phyloP scores from a whole-genome alignment of 2,888 invertebrate species.

The Sinohyriopsis cumingii region DNA sequence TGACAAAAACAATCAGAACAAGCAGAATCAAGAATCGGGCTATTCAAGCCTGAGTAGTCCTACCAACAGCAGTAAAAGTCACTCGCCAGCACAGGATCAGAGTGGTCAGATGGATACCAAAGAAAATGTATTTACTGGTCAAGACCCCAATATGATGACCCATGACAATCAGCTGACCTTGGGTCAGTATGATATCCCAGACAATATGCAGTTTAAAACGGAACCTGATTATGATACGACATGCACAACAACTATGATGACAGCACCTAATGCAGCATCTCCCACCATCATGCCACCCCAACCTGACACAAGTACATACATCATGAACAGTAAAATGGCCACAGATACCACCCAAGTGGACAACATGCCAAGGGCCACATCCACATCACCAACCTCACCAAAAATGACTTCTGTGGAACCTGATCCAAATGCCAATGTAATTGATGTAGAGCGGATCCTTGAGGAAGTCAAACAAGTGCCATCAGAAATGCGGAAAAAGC shows the following conservation, averaged over 20 bases:
- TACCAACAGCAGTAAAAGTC: slow-evolving; percentile 48
- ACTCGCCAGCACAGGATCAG: slow-evolving; percentile 37
- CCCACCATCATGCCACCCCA: slow-evolving; percentile 1
- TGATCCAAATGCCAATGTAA: slow-evolving; percentile 35
- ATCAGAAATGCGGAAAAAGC: slow-evolving; percentile 42
- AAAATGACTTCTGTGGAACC: slow-evolving; percentile 13
- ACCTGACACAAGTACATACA: slow-evolving; percentile 7
- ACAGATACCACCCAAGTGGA: not conserved
- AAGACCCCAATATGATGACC: slow-evolving; percentile 6
- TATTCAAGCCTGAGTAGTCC: slow-evolving; percentile 57
- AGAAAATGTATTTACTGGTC: not conserved
- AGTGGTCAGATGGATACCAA: slow-evolving; percentile 10
- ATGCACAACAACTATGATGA: slow-evolving; percentile 9
- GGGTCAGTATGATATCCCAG: not conserved
- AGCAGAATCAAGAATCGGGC: slow-evolving; percentile 45
- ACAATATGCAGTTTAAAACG: slow-evolving; percentile 1
- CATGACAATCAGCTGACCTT: not conserved
- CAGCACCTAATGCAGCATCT: slow-evolving; percentile 14
- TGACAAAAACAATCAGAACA: slow-evolving; percentile 36
- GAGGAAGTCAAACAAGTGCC: slow-evolving; percentile 53
- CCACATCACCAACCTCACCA: not conserved
- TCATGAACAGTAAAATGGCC: not conserved
- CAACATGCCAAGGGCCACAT: slow-evolving; percentile 2
- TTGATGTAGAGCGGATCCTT: slow-evolving; percentile 47
- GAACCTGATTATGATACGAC: not conserved